Evolutionary conservation across 2,797 vertebrate species (phyloP), one percentile per base, ranked within the genome.

Genomic region (Babyrousa celebensis): DNA sequence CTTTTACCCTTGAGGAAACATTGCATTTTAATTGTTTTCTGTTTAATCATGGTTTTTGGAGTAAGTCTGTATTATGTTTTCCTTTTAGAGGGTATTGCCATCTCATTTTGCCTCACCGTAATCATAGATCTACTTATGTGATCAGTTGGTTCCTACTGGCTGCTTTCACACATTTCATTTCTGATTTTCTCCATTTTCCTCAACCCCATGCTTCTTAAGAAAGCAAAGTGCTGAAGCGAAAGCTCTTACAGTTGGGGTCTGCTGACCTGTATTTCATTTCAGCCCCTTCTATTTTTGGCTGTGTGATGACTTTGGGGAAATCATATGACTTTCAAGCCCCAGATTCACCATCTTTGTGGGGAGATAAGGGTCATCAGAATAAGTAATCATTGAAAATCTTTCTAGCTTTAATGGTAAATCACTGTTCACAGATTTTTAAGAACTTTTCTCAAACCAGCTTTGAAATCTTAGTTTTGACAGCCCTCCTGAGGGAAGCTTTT

Each of bases 11-110:
- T 63, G 29, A 94, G 89, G 25, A 96, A 93, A 96, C 29, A 70
- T n/a, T 54, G 36, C 18, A 60, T 96, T 96, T 96, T 87, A 80
- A 89, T 93, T 91, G 80, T 92, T 36, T 85, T 77, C 62, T 89
- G 25, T 95, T 74, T 96, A 96, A 95, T 86, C 65, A 82, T 65
- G 29, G 18, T 62, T 95, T 94, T 78, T 63, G 56, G 62, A 91
- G 23, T 54, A 77, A 90, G 74, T 86, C 54, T 83, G 7, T 43
- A 25, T 70, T 70, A 16, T 87, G 58, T 56, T 94, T 87, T 89
- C 23, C 6, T 86, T 70, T 68, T n/a, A 79, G 60, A 92, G 63
- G 43, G 32, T 29, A 89, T n/a, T 91, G 32, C 23, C 23, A 52
- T 89, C 77, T 94, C 15, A 27, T 87, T 96, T 94, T 92, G 27